Evolutionary conservation across 2,797 vertebrate genomes (phyloP).

Genomic region (Dermochelys coriacea): DNA sequence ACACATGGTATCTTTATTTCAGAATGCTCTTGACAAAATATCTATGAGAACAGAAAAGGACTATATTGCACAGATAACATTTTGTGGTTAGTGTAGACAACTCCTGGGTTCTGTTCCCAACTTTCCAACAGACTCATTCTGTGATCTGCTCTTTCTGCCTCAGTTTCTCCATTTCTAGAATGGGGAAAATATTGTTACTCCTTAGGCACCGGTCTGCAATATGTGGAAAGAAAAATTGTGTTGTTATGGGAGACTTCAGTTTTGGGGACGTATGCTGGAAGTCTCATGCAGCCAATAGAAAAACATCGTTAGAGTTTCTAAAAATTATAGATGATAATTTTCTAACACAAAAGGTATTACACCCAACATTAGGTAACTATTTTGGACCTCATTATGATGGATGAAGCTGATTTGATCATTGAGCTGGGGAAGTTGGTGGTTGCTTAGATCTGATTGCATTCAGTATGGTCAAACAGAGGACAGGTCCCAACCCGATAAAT

Average conservation of each 20-base stretch:
- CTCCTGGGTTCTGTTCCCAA: background rate
- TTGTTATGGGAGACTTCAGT: background rate
- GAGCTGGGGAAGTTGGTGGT: background rate
- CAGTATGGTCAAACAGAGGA: background rate
- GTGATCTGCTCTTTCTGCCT: background rate
- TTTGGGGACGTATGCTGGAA: background rate
- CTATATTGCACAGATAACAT: background rate
- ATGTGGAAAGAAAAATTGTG: background rate
- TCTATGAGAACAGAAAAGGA: background rate
- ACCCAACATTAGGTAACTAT: background rate
- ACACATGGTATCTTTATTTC: too few relatives aligned
- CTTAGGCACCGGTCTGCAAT: background rate
- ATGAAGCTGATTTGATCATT: background rate
- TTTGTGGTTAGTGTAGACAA: background rate
- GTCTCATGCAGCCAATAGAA: background rate
- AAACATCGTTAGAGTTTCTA: background rate
- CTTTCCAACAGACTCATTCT: background rate
- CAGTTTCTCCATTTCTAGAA: background rate
- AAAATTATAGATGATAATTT: background rate
- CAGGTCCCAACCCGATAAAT: background rate
- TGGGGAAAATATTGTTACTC: background rate
- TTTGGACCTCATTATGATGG: background rate
- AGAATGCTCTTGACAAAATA: background rate
- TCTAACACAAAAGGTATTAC: background rate
- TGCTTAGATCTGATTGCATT: background rate